Evolutionary conservation across 2,113 vertebrate species (phyloP).

Genomic region (Excalfactoria chinensis): DNA sequence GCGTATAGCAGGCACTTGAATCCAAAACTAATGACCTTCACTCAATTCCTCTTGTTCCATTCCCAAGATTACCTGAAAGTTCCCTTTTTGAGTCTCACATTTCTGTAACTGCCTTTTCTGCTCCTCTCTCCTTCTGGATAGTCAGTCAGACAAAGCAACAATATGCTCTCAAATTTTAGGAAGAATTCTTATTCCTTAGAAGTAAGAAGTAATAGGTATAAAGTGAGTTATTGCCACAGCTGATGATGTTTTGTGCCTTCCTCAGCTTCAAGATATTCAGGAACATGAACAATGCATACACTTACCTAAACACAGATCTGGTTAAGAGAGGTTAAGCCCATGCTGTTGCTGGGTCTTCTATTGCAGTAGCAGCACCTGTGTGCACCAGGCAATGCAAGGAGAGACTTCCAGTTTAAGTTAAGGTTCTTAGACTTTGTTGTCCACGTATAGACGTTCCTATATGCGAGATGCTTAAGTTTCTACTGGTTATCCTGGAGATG

Average conservation of each 20-base stretch:
- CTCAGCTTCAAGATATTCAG: not conserved
- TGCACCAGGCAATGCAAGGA: not conserved
- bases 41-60: not conserved
- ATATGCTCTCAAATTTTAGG: not conserved
- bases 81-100: not conserved
- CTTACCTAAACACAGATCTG: not conserved
- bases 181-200: not conserved
- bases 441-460: accelerated
- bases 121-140: not conserved
- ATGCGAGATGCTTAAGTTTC: not conserved
- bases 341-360: not conserved
- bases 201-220: not conserved
- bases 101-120: not conserved
- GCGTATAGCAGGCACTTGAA: not conserved
- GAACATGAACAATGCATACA: not conserved
- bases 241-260: not conserved
- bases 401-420: not conserved
- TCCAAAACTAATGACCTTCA: not conserved
- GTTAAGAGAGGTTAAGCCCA: accelerated
- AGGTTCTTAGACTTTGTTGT: not conserved
- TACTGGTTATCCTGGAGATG: not conserved
- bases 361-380: not conserved
- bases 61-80: not conserved
- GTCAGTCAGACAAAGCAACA: not conserved
- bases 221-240: not conserved